Percentiles rank a stretch among this genome's conserved stretches.
phyloP scores from a whole-genome alignment of 1,140 invertebrate species.

The Leptinotarsa defecta region DNA sequence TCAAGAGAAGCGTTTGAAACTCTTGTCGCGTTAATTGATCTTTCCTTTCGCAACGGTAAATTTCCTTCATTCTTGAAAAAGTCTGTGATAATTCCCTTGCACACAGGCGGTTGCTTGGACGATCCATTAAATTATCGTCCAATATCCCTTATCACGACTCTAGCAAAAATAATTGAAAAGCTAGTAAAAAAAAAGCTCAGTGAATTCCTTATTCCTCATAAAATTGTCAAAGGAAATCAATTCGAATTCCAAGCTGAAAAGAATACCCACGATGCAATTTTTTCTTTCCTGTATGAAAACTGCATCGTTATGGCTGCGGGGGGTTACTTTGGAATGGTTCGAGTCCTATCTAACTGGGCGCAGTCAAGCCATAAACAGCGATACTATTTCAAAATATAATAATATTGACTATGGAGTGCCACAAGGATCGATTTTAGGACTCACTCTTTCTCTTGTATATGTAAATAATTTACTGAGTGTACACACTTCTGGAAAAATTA shows the following conservation, averaged over 20 bases:
- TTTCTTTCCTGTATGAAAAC: background rate
- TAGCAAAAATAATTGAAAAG: background rate
- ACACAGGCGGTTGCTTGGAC: background rate
- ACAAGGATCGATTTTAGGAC: too few species aligned
- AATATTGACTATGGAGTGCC: too few species aligned
- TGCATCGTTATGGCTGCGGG: too few species aligned
- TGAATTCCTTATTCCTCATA: background rate
- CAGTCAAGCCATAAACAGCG: too few species aligned
- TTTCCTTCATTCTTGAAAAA: too few species aligned
- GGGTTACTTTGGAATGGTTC: too few species aligned
- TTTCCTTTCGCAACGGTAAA: background rate
- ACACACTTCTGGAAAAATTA: too few species aligned
- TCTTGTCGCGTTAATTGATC: background rate
- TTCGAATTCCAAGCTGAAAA: background rate
- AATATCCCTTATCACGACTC: too few species aligned
- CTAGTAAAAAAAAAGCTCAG: background rate
- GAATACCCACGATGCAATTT: background rate
- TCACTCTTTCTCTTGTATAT: too few species aligned
- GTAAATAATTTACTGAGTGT: too few species aligned
- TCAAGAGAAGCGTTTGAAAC: background rate
- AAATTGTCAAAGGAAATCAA: background rate
- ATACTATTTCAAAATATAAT: too few species aligned
- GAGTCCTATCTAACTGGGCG: too few species aligned
- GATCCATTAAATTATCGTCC: background rate
- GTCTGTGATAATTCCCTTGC: background rate